Evolutionary conservation across 2,888 invertebrate genomes (phyloP).

Genomic region (Lithosia quadra): DNA sequence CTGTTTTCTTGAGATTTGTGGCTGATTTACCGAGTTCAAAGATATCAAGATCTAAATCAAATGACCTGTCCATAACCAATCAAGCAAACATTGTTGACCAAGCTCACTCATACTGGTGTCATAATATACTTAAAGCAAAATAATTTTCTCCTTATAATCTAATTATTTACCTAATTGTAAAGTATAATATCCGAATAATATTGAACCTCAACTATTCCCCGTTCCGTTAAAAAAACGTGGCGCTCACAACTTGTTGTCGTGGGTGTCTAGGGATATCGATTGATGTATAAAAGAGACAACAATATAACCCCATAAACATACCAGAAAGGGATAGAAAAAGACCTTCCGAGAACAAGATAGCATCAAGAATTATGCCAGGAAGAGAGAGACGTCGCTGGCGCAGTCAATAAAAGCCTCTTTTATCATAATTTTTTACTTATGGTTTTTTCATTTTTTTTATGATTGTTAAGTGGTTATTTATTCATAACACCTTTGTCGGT

Average conservation of each 20-base stretch:
- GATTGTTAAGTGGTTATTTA: conserved; percentile 78
- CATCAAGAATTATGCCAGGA: conserved; percentile 76
- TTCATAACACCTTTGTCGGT: conserved; percentile 85
- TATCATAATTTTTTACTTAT: conserved; percentile 29
- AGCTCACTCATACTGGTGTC: no score
- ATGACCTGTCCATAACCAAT: no score
- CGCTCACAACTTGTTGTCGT: conserved; percentile 72
- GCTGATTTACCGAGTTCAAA: no score
- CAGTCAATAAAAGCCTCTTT: conserved; percentile 73
- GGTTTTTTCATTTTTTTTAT: conserved; percentile 55
- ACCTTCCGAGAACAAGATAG: conserved; percentile 84
- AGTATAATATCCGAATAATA: background rate
- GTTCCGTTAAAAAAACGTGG: conserved; percentile 51
- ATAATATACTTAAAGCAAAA: background rate
- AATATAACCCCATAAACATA: conserved; percentile 28
- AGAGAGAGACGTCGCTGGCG: conserved; percentile 77
- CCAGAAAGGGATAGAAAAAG: conserved; percentile 56
- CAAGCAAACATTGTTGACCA: no score
- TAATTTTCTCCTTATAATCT: background rate
- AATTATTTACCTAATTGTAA: background rate
- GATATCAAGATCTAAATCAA: no score
- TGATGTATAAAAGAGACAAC: conserved; percentile 66
- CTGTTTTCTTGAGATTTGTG: background rate
- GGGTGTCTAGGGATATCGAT: conserved; percentile 80
- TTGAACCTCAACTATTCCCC: conserved; percentile 51